Evolutionary conservation across 2,888 invertebrate genomes (phyloP).

Genomic region (Idaea aversata): DNA sequence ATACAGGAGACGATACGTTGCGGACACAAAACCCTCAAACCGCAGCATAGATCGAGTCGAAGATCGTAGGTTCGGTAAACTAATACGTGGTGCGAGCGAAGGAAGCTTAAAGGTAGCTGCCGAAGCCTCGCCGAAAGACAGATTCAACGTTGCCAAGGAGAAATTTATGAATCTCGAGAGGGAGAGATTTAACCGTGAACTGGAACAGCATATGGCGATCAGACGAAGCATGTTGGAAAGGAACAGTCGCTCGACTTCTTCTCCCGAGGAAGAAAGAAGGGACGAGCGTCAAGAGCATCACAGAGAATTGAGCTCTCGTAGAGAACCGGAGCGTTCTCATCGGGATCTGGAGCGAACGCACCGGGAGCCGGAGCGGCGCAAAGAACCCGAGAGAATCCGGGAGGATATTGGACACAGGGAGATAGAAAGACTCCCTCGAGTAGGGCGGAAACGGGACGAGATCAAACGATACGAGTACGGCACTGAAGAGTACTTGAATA

Average conservation of each 20-base stretch:
- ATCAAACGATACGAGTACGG: constrained; percentile 70
- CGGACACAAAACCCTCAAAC: constrained; percentile 71
- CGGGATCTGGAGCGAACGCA: constrained; percentile 60
- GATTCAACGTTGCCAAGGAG: constrained; percentile 92
- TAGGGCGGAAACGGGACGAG: constrained; percentile 69
- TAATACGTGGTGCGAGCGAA: constrained; percentile 70
- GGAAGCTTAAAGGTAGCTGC: constrained; percentile 68
- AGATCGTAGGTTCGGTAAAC: constrained; percentile 68
- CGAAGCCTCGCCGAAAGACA: constrained; percentile 84
- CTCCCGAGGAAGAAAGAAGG: constrained; percentile 75
- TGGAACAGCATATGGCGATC: constrained; percentile 76
- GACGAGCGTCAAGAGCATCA: constrained; percentile 74
- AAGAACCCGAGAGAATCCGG: constrained; percentile 60
- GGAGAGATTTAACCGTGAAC: constrained; percentile 81
- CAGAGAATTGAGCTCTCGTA: constrained; percentile 64
- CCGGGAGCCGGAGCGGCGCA: constrained; percentile 59
- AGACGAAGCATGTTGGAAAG: constrained; percentile 74
- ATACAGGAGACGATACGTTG: constrained; percentile 75
- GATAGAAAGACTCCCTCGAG: constrained; percentile 69
- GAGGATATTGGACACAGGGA: constrained; percentile 62
- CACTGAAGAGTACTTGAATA: constrained; percentile 67
- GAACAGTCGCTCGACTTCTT: constrained; percentile 78
- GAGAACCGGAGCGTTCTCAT: constrained; percentile 72
- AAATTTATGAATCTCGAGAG: constrained; percentile 90
- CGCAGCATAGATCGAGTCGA: constrained; percentile 70